phyloP scores from a whole-genome alignment of 1,140 invertebrate genomes.

The Plutomurus gul region DNA sequence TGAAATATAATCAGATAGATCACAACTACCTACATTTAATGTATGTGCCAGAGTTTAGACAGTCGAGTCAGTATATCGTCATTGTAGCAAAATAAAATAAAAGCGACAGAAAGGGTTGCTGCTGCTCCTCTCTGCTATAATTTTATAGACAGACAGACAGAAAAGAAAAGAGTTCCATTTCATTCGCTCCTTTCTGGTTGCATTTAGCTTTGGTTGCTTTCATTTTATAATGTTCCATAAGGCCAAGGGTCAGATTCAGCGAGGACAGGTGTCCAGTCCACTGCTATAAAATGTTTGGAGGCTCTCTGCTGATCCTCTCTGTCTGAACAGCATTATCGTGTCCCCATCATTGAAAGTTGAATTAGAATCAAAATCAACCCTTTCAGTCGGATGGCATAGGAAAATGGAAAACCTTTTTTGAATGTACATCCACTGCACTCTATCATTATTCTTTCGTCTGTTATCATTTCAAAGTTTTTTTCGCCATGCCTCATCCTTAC shows the following conservation, averaged over 20 bases:
- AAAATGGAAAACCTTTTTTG: conserved; percentile 10
- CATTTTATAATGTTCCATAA: not conserved
- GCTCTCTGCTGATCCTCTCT: not conserved
- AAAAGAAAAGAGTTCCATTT: not conserved
- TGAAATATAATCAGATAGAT: conserved; percentile 1
- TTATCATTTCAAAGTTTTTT: conserved; percentile 13
- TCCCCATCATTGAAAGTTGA: not conserved
- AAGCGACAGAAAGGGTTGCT: conserved; percentile 9
- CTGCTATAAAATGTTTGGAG: not conserved
- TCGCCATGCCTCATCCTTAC: not conserved
- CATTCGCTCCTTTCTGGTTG: not conserved
- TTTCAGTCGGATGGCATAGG: not conserved
- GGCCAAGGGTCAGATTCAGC: conserved; percentile 5
- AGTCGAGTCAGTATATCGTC: too few relatives aligned
- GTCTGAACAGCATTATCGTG: not conserved
- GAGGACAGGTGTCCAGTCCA: not conserved
- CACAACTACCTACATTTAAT: not conserved
- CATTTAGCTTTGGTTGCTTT: conserved; percentile 8
- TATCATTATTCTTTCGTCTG: conserved; percentile 28
- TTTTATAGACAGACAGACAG: not conserved
- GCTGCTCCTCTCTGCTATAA: not conserved
- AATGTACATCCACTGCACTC: not conserved
- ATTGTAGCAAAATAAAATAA: not conserved
- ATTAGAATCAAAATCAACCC: conserved; percentile 17
- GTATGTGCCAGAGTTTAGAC: not conserved